Percentiles rank a stretch among this genome's conserved stretches.
phyloP scores from a whole-genome alignment of 2,797 vertebrate species.

The Sarcoramphus papa region DNA sequence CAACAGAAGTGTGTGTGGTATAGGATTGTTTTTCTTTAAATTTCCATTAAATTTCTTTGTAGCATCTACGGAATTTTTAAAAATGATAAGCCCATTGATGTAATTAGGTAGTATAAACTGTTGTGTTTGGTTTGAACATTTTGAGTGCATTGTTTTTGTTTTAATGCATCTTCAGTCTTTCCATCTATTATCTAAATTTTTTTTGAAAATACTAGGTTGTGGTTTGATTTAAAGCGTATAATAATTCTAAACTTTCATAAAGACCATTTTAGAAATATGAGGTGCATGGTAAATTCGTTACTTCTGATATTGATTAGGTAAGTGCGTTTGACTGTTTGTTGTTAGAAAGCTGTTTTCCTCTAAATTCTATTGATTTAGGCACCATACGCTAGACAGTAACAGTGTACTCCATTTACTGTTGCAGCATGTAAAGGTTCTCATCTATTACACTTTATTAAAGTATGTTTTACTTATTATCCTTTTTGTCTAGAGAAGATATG shows the following conservation, averaged over 20 bases:
- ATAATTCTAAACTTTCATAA: background rate
- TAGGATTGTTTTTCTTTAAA: background rate
- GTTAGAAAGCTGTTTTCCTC: conserved; percentile 61
- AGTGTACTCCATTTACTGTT: conserved; percentile 64
- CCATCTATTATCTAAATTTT: background rate
- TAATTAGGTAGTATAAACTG: background rate
- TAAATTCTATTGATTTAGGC: conserved; percentile 70
- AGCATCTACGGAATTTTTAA: background rate
- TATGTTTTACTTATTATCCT: conserved; percentile 13
- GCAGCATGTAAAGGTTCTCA: background rate
- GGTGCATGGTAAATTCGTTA: conserved; percentile 58
- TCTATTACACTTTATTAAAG: conserved; percentile 47
- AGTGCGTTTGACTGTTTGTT: conserved; percentile 60
- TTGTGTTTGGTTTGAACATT: background rate
- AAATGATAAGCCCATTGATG: background rate
- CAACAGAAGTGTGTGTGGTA: background rate
- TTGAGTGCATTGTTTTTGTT: background rate
- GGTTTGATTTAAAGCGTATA: background rate
- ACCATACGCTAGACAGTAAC: conserved; percentile 43
- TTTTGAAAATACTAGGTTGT: background rate
- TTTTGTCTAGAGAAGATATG: background rate
- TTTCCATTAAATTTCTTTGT: background rate
- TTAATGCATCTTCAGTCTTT: background rate
- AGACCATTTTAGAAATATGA: conserved; percentile 34
- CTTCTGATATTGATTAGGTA: conserved; percentile 70